Conservation (phyloP, 1,140 invertebrate species). For the Zophobas morio region DNA sequence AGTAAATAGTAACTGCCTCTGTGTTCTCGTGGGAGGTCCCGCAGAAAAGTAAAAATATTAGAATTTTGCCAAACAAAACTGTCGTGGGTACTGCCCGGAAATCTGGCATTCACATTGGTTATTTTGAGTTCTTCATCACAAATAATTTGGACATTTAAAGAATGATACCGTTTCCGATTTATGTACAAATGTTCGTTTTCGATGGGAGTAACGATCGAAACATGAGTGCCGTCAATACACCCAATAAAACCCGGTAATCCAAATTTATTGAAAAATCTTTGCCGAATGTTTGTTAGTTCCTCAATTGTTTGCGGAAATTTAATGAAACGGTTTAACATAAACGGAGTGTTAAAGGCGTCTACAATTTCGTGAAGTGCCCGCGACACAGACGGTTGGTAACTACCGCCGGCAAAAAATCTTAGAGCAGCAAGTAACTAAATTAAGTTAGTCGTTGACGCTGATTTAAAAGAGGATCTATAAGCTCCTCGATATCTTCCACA, state of each 20-base stretch:
- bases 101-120: constrained; percentile 2
- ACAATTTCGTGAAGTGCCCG: neutral
- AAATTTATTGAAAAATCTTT: constrained; percentile 13
- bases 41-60: neutral
- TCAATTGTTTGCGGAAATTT: constrained; percentile 7
- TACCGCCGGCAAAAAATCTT: constrained; percentile 9
- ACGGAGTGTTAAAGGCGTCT: neutral
- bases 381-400: constrained; percentile 6
- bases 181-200: constrained; percentile 15
- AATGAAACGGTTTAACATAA: neutral
- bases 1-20: constrained; percentile 3
- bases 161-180: neutral
- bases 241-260: neutral
- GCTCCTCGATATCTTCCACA: neutral
- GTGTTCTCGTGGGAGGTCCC: neutral
- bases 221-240: neutral
- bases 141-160: neutral
- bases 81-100: constrained; percentile 1
- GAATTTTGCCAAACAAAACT: constrained; percentile 8
- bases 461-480: neutral
- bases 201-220: neutral
- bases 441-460: neutral
- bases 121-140: neutral
- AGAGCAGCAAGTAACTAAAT: constrained; percentile 12
- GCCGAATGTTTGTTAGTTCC: neutral